Base-by-base conservation (phyloP, 2,888 invertebrate species). In the Lydus trimaculatus region DNA sequence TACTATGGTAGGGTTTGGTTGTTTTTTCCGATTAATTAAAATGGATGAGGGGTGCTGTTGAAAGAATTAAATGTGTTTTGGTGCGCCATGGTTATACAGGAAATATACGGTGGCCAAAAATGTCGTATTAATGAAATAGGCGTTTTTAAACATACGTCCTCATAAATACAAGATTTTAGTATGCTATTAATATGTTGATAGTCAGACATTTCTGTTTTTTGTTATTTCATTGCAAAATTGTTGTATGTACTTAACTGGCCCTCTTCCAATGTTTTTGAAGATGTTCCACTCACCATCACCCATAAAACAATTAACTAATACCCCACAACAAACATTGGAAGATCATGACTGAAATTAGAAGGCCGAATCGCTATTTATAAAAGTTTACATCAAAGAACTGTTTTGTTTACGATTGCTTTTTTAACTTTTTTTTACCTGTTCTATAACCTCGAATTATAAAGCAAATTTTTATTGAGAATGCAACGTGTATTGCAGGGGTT, bases 11-110 rank as follows among this genome's bases (percentile, higher is more conserved):
- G 36, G 36, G 5, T 36, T n/a, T 17, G 0, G 17, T 20, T 11
- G 48, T 48, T 48, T 48, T 48, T 23, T 23, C 39, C 48, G 20
- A 48, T 48, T 48, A 48, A 48, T 48, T 48, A 48, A 48, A 48
- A 48, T 48, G 48, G 23, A 48, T 48, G 48, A 48, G 48, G 20
- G 48, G 20, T 48, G 48, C 11, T 48, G 48, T 48, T 48, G 48
- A 48, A 48, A 48, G 48, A 48, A 48, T 48, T 48, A 48, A 48
- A 48, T 48, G 20, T 48, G 48, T 48, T 48, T 23, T 43, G 48
- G 48, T 48, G 20, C 48, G 20, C 48, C 48, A 20, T 11, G 20
- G 11, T 20, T 48, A n/a, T 28, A 20, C 20, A 48, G 48, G 48
- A 48, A 48, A 48, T 20, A 48, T 11, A 48, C 48, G 20, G 48